Conservation (phyloP, 2,888 invertebrate genomes). For the Macaria notata region DNA sequence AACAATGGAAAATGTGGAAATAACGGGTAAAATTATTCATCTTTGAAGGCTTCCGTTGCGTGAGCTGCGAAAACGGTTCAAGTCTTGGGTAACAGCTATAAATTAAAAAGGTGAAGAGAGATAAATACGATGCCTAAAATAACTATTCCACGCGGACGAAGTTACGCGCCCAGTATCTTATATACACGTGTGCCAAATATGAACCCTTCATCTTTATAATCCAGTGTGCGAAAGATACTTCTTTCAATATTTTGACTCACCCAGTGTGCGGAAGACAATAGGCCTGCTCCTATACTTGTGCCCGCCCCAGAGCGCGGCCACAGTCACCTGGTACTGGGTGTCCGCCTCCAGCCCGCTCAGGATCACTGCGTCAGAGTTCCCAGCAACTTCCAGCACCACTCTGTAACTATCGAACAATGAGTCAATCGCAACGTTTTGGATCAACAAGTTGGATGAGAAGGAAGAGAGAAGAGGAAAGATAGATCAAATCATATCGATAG, state of each 20-base stretch:
- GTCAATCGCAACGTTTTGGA: conserved; percentile 80
- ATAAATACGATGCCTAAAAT: no score
- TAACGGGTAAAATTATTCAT: no score
- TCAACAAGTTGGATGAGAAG: conserved; percentile 50
- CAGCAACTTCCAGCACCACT: conserved; percentile 95
- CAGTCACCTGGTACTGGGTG: conserved; percentile 94
- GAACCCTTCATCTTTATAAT: no score
- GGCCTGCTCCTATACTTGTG: conserved; percentile 92
- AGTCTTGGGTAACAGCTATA: no score
- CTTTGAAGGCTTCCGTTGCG: no score
- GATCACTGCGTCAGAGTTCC: conserved; percentile 93
- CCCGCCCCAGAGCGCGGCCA: conserved; percentile 92
- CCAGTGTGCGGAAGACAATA: conserved; percentile 94
- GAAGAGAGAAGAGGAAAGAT: conserved; percentile 49
- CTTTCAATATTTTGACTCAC: conserved; percentile 65
- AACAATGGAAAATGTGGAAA: no score
- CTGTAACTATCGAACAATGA: conserved; percentile 92
- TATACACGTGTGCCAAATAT: no score
- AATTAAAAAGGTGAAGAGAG: no score
- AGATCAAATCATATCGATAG: background rate
- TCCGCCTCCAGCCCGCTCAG: conserved; percentile 91
- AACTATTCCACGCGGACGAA: no score
- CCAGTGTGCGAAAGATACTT: no score
- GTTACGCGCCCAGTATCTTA: no score
- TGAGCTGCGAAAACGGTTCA: no score